Evolutionary conservation across 2,113 vertebrate genomes (phyloP), one percentile per base, ranked within the genome.

Genomic region (Pterocles burchelli): DNA sequence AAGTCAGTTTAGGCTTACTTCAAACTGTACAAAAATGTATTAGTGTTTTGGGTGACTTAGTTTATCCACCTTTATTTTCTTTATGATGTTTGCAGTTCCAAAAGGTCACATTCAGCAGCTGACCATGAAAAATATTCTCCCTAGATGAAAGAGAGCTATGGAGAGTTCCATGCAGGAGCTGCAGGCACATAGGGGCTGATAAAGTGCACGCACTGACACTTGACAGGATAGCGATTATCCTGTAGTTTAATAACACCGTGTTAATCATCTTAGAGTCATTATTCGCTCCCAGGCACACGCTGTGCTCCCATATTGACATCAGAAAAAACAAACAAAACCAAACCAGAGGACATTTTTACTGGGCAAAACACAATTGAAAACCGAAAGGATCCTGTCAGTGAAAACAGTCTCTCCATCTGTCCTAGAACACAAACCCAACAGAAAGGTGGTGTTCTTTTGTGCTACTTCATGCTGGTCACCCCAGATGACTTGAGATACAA

Each of bases 181-280:
- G 34, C 86, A 48, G 89, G 88, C 89, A 95, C 82, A 33, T 71
- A 34, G 72, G 79, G 45, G n/a, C 38, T 88, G 62, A 83, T 96
- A 95, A 95, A 90, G 94, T 61, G 86, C 90, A 80, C 3, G 0
- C 54, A 21, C 87, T 92, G 90, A 94, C 94, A 95, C 89, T 91
- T 81, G 91, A 93, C 87, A 90, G 78, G 72, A 85, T 86, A 96
- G 90, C 2, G 66, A 97, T 97, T 97, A 96, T 96, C 74, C 92
- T 4, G 2, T 71, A 78, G 66, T 96, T 97, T 95, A 95, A 97
- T 97, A 95, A 88, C 92, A 97, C 95, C 88, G 93, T 79, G 75
- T 90, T 97, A 97, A 97, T 82, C 95, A 90, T 78, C 96, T 72
- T 49, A 92, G 29, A 96, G 34, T 92, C 89, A 79, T 91, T 96